These are phyloP conservation scores for Nestor notabilis DNA, from an alignment of 2,113 vertebrate species.

Conservation along the genomic window DNA sequence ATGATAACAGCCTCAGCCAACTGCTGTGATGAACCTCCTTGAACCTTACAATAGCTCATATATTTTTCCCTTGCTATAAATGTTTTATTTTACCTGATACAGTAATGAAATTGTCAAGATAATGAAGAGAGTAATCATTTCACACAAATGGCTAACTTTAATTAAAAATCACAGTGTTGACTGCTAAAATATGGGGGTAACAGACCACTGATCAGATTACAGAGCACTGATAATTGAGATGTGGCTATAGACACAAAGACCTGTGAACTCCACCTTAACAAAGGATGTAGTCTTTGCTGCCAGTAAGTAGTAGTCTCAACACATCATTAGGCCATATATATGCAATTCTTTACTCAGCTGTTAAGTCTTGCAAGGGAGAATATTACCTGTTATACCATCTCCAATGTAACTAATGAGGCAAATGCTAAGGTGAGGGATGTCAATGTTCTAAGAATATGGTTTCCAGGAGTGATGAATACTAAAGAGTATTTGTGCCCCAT, in stretches of 20 bases:
- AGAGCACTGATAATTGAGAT: constrained; percentile 41
- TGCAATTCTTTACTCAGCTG: constrained; percentile 14
- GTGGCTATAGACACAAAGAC: background rate
- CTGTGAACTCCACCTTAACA: background rate
- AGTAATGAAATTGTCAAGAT: constrained; percentile 74
- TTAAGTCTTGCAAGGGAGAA: constrained; percentile 45
- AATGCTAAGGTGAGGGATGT: background rate
- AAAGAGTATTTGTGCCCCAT: background rate
- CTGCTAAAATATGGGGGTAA: constrained; percentile 53
- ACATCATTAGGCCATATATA: constrained; percentile 49
- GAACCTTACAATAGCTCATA: constrained; percentile 53
- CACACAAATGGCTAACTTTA: constrained; percentile 67
- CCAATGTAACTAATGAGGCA: constrained; percentile 1
- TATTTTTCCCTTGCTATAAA: constrained; percentile 60
- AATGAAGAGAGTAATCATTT: constrained; percentile 71
- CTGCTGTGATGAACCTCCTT: constrained; percentile 33
- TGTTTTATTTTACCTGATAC: constrained; percentile 69
- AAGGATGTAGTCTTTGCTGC: constrained; percentile 8
- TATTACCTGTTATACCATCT: background rate
- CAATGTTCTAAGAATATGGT: background rate
- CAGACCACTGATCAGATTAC: constrained; percentile 51
- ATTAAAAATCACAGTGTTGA: constrained; percentile 67
- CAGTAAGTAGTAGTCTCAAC: constrained; percentile 28
- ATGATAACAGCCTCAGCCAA: constrained; percentile 46
- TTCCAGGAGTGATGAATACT: background rate